Conservation (phyloP, 1,140 invertebrate species). For the Drosophila sp. region DNA sequence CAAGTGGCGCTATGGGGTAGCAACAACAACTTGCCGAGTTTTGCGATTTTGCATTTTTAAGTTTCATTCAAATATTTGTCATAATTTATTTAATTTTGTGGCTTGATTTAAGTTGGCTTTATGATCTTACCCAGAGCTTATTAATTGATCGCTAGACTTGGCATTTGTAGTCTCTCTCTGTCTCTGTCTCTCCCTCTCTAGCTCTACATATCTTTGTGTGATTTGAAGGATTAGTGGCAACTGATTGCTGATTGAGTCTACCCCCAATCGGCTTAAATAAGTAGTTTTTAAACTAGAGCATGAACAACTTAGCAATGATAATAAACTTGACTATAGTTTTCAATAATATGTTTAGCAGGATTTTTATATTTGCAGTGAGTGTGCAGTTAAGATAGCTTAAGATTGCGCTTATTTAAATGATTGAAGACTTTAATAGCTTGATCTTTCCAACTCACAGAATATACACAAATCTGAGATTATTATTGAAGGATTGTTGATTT, state of each 20-base stretch:
- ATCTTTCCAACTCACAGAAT: neutral
- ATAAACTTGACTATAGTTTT: constrained; percentile 9
- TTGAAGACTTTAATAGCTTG: neutral
- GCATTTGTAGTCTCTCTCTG: constrained; percentile 32
- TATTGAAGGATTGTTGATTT: neutral
- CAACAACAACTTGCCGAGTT: constrained; percentile 1
- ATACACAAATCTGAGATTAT: neutral
- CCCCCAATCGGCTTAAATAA: constrained; percentile 9
- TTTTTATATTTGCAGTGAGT: neutral
- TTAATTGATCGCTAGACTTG: constrained; percentile 19
- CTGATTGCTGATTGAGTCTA: constrained; percentile 18
- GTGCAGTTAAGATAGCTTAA: neutral
- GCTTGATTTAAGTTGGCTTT: constrained; percentile 59
- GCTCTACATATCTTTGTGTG: neutral
- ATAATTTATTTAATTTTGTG: constrained; percentile 57
- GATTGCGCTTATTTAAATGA: constrained; percentile 1
- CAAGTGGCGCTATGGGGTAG: constrained; percentile 45
- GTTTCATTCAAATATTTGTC: constrained; percentile 68
- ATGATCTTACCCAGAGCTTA: constrained; percentile 26
- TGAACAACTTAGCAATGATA: constrained; percentile 15
- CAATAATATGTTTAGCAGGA: constrained; percentile 15
- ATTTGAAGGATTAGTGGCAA: constrained; percentile 25
- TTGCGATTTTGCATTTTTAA: constrained; percentile 21
- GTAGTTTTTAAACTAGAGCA: constrained; percentile 21
- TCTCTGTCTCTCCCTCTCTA: constrained; percentile 3